These are phyloP conservation scores for Rhinoderma darwinii DNA, from an alignment of 2,113 vertebrate species.

Conservation along the genomic window DNA sequence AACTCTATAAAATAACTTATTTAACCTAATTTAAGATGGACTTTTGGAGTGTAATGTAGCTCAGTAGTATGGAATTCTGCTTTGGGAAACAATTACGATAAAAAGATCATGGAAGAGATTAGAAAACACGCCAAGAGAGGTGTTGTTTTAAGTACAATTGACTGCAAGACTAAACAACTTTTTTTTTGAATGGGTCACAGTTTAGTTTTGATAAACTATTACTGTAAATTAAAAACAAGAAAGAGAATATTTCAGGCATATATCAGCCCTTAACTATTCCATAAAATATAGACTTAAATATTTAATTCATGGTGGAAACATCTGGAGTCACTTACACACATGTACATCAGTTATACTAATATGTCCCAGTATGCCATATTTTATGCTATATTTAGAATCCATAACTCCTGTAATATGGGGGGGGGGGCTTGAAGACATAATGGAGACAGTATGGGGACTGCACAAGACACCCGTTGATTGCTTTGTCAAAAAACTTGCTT, in stretches of 20 bases:
- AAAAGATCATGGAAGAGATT: background rate
- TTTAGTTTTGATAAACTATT: background rate
- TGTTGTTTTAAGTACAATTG: background rate
- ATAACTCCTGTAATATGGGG: background rate
- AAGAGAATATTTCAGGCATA: background rate
- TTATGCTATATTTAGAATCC: background rate
- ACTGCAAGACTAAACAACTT: background rate
- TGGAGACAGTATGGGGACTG: background rate
- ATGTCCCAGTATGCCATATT: background rate
- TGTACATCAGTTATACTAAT: background rate
- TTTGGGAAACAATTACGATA: background rate
- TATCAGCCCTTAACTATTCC: background rate
- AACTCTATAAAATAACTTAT: background rate
- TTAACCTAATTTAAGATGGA: background rate
- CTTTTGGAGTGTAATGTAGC: background rate
- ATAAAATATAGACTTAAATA: background rate
- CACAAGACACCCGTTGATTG: background rate
- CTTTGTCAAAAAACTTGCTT: background rate
- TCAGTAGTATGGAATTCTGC: background rate
- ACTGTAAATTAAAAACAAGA: background rate
- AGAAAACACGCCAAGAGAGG: background rate
- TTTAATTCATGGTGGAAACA: background rate
- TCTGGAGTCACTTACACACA: background rate
- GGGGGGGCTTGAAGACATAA: background rate
- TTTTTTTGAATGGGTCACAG: background rate